Conservation (phyloP, 2,113 vertebrate genomes). For the Strigops habroptila region DNA sequence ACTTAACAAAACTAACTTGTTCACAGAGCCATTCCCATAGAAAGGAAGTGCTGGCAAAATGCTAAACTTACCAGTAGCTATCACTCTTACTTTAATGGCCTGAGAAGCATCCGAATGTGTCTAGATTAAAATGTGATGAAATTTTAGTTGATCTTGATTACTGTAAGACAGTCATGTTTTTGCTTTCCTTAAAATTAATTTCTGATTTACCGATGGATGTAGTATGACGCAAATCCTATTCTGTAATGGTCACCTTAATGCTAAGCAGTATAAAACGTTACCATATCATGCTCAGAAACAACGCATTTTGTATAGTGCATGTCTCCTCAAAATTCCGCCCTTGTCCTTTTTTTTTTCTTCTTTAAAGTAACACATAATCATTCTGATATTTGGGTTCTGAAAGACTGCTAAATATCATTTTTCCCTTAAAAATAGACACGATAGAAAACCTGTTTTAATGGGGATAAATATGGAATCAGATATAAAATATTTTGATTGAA, state of each 20-base stretch:
- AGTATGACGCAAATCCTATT: not conserved
- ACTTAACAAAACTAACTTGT: not conserved
- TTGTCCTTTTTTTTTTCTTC: not conserved
- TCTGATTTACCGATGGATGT: not conserved
- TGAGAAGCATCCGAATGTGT: not conserved
- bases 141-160: not conserved
- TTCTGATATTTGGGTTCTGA: not conserved
- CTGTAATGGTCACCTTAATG: not conserved
- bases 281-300: not conserved
- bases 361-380: not conserved
- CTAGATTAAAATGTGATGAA: not conserved
- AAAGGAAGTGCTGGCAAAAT: not conserved
- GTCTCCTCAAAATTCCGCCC: not conserved
- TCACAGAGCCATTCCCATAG: not conserved
- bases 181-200: not conserved
- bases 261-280: not conserved
- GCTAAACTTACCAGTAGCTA: not conserved
- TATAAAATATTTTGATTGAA: not conserved
- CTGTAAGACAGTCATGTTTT: not conserved
- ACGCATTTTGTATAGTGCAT: not conserved
- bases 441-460: not conserved
- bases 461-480: not conserved
- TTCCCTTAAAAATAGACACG: not conserved
- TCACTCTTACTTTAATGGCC: not conserved
- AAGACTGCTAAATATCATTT: not conserved